Evolutionary conservation across 1,140 invertebrate species (phyloP), one percentile per base, ranked within the genome.

Genomic region (Drosophila novamexicana): DNA sequence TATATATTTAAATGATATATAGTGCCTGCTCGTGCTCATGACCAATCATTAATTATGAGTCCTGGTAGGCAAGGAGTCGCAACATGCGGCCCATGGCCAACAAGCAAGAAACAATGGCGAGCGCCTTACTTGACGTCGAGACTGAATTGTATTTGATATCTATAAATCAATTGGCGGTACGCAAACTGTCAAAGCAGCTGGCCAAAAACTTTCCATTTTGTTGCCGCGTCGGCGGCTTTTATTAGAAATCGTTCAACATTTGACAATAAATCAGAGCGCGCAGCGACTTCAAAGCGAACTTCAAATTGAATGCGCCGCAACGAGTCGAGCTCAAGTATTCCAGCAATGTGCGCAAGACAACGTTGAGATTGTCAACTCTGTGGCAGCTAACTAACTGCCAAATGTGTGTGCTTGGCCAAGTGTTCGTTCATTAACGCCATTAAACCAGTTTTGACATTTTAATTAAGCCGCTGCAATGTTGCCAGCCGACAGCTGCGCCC

Each of bases 361-460:
- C 40, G 16, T 16, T 42, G 52, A 57, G 56, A 49, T 63, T 75
- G 75, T 66, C 79, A 78, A 71, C 59, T 29, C 40, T 72, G 69
- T 50, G 32, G 36, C 9, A 9, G 36, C 76, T 77, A 79, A 74
- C 80, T 59, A 67, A 57, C 59, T 47, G 59, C 47, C 44, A 18
- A 5, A 1, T 36, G 18, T 56, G 62, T 16, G n/a, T 57, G 65
- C 2, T 45, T 57, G 62, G 14, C 58, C 66, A 57, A 63, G 66
- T 88, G 83, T 82, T 77, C 54, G 81, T 90, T 91, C 86, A 91
- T 91, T 91, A 91, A 74, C 86, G 83, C 83, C 76, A 91, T 91
- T 91, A 91, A 91, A 91, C 90, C 90, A 82, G 86, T 91, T 91
- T 91, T 91, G 91, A 91, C 90, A 91, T 91, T 91, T 91, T 91